Conservation (phyloP, 2,797 vertebrate genomes). For the Carduelis carduelis region DNA sequence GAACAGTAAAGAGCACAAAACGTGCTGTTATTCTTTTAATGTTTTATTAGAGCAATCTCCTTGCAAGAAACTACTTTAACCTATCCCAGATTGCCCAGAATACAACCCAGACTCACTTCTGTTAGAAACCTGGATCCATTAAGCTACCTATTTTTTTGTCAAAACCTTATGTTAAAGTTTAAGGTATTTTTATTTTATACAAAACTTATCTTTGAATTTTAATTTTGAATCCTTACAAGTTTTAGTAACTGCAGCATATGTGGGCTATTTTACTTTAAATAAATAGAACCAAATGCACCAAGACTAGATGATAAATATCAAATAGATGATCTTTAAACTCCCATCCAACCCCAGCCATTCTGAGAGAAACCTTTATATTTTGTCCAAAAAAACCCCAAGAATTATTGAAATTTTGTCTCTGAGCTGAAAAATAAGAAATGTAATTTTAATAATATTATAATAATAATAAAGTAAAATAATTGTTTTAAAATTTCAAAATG, state of each 20-base stretch:
- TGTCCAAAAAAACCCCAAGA: neutral
- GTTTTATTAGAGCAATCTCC: neutral
- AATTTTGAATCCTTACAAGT: neutral
- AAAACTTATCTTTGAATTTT: slow-evolving; percentile 1
- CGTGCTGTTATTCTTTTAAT: neutral
- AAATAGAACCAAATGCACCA: neutral
- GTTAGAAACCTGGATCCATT: neutral
- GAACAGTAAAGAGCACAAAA: neutral
- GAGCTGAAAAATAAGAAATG: neutral
- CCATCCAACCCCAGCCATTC: neutral
- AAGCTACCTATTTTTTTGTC: neutral
- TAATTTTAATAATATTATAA: neutral
- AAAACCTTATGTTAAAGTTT: neutral
- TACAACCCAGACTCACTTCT: neutral
- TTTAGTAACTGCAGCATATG: neutral
- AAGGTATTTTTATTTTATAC: neutral
- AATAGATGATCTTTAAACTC: neutral
- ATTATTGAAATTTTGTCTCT: neutral
- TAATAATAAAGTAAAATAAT: neutral
- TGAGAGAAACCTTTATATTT: neutral
- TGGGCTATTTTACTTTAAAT: neutral
- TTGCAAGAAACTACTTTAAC: neutral
- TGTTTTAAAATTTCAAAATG: neutral
- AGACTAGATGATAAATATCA: neutral
- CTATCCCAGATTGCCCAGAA: neutral